Evolutionary conservation across 2,888 invertebrate genomes (phyloP), one percentile per base, ranked within the genome.

Genomic region (Mamestra brassicae): DNA sequence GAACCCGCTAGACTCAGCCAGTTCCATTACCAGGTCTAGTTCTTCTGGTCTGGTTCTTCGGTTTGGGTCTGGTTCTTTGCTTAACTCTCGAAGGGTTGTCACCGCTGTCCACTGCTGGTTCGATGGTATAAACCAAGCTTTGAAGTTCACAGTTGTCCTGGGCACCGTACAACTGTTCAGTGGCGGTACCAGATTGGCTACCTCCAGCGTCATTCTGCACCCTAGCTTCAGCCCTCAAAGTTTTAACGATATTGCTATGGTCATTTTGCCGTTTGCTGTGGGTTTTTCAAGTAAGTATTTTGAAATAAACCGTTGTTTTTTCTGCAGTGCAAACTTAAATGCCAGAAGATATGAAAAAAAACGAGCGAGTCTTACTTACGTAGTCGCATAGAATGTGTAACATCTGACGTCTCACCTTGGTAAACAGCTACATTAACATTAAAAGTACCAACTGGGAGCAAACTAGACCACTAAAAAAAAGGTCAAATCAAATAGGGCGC

Each of bases 161-260:
- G 76, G 76, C 2, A 78, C 76, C 45, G 52, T 76, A 45, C 79
- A n/a, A 8, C 52, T 76, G 2, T 78, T 74, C 17, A 67, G 52
- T 42, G 74, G 66, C 4, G 61, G 80, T 57, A 63, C 38, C 1
- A 63, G 65, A 42, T 0, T 90, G 0, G 62, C 84, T 2, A 85
- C 92, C 7, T 89, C 86, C 38, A 80, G 69, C 1, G 85, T 94
- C 1, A 81, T 76, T 10, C 76, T 85, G 76, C 95, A 95, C 72
- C 85, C 86, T 4, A 87, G 79, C 72, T 95, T 8, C 93, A 94
- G 0, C 0, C 10, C 0, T 72, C 87, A 3, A 79, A 45, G 8
- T 45, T 45, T 81, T 45, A 93, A 94, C 73, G 95, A 95, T 70
- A 80, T 95, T 26, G 94, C 90, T 47, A 77, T 94, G 0, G 86